Conservation (phyloP, 2,797 vertebrate species). For the Margarornis squamiger region DNA sequence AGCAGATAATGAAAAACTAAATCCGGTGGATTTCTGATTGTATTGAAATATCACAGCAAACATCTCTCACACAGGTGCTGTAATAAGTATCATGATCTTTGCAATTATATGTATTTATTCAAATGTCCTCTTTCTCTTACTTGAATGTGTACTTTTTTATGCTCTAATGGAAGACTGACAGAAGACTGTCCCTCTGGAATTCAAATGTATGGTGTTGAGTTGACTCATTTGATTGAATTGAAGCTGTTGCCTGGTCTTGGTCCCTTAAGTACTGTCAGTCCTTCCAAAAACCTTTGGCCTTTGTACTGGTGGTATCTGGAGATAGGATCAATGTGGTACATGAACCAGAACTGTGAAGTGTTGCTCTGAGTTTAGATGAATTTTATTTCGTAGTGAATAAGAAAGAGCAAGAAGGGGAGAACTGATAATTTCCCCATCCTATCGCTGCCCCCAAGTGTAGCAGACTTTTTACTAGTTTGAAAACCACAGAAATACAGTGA, state of each 20-base stretch:
- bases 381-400: neutral
- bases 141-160: neutral
- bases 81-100: neutral
- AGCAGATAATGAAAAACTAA: neutral
- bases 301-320: neutral
- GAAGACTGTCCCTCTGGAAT: neutral
- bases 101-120: neutral
- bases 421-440: neutral
- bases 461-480: neutral
- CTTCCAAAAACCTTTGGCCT: neutral
- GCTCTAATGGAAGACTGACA: neutral
- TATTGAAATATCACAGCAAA: neutral
- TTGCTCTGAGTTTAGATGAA: neutral
- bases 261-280: neutral
- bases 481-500: neutral
- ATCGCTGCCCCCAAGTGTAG: neutral
- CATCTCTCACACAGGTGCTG: neutral
- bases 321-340: neutral
- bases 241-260: neutral
- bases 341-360: neutral
- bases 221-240: neutral
- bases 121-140: neutral
- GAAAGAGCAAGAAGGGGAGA: neutral
- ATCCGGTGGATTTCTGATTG: conserved; percentile 22
- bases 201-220: neutral